Evolutionary conservation across 2,888 invertebrate genomes (phyloP).

Genomic region (Agrilus biguttatus): DNA sequence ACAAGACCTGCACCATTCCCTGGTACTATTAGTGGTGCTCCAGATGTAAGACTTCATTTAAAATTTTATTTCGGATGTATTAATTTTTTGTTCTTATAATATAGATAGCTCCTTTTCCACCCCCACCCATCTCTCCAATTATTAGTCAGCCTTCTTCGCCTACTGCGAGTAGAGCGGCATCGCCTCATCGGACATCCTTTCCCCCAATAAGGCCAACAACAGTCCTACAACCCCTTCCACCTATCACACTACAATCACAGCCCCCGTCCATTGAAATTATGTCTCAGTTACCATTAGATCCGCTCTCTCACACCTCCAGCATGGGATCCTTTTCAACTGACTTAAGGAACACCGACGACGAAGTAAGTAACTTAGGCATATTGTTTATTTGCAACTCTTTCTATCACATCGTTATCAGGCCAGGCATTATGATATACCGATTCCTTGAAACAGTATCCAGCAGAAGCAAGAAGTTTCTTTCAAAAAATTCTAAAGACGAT

Average conservation of each 20-base stretch:
- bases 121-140: slow-evolving; percentile 55
- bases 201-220: slow-evolving; percentile 19
- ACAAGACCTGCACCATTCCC: slow-evolving; percentile 20
- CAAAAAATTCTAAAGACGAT: no score
- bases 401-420: no score
- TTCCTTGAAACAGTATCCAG: no score
- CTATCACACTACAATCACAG: slow-evolving; percentile 2
- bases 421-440: no score
- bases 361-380: slow-evolving; percentile 11
- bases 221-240: slow-evolving; percentile 27
- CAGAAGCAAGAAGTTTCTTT: no score
- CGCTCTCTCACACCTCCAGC: slow-evolving; percentile 21
- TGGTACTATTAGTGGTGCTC: slow-evolving; percentile 19
- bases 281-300: slow-evolving; percentile 23
- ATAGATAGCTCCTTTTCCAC: slow-evolving; percentile 36
- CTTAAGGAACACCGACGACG: slow-evolving; percentile 19
- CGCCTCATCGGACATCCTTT: slow-evolving; percentile 37
- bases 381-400: no score
- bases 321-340: slow-evolving; percentile 17
- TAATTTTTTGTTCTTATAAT: slow-evolving; percentile 2
- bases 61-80: slow-evolving; percentile 1
- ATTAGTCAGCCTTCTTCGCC: slow-evolving; percentile 63
- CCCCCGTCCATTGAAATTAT: slow-evolving; percentile 14
- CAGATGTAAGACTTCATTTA: slow-evolving; percentile 18
- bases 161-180: slow-evolving; percentile 58